phyloP scores from a whole-genome alignment of 2,113 vertebrate genomes.

The Leuciscus idus region DNA sequence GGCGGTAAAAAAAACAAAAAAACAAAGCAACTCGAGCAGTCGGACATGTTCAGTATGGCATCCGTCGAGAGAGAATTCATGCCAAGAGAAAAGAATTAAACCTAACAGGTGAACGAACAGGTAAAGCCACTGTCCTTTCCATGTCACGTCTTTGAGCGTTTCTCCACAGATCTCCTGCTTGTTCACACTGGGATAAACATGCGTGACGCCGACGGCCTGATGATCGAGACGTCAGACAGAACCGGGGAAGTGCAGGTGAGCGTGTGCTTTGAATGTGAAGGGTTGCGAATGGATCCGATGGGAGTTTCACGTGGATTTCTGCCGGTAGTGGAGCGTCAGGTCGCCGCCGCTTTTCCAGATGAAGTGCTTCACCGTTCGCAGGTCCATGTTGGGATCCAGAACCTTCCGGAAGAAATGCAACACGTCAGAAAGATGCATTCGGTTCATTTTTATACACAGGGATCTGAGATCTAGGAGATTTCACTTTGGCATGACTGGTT shows the following conservation, averaged over 20 bases:
- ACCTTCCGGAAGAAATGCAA: constrained; percentile 74
- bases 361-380: constrained; percentile 92
- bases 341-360: constrained; percentile 99
- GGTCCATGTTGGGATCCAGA: constrained; percentile 98
- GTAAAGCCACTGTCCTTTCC: constrained; percentile 47
- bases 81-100: constrained; percentile 12
- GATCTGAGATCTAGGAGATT: no score
- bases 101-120: constrained; percentile 54
- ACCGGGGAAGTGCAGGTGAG: constrained; percentile 12
- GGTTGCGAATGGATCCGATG: background rate
- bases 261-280: constrained; percentile 28
- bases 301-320: constrained; percentile 84
- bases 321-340: constrained; percentile 96
- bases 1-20: background rate
- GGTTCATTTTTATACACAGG: background rate
- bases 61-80: background rate
- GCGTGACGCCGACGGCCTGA: background rate
- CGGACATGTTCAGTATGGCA: constrained; percentile 39
- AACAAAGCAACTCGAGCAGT: constrained; percentile 46
- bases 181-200: background rate
- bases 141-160: constrained; percentile 57
- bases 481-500: no score
- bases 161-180: constrained; percentile 18
- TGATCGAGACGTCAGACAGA: constrained; percentile 21
- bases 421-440: background rate